Conservation (phyloP, 2,888 invertebrate species). For the Ctenicera cuprea region DNA sequence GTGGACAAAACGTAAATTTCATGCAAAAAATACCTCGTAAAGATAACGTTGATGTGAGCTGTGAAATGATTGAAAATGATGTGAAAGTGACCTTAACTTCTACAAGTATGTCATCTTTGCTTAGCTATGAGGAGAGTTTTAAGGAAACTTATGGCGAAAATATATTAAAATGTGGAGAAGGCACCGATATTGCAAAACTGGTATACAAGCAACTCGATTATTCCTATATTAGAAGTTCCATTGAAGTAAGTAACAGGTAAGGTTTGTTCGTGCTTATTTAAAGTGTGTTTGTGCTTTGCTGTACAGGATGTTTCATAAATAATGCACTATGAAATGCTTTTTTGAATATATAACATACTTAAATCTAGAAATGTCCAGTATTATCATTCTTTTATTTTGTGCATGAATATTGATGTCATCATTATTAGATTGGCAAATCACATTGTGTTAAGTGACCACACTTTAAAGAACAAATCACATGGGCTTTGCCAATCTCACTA, state of each 20-base stretch:
- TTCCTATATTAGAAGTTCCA: conserved; percentile 27
- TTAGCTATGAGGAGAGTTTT: conserved; percentile 20
- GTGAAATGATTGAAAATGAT: background rate
- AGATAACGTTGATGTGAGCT: conserved; percentile 24
- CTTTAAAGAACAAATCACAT: too few relatives aligned
- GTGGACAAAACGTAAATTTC: background rate
- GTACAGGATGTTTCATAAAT: too few relatives aligned
- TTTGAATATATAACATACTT: too few relatives aligned
- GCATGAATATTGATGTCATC: too few relatives aligned
- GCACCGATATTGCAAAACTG: conserved; percentile 2
- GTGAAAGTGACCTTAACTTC: conserved; percentile 14
- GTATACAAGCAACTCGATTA: conserved; percentile 23
- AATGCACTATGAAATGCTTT: too few relatives aligned
- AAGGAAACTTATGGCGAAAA: background rate
- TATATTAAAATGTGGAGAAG: background rate
- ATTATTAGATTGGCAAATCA: too few relatives aligned
- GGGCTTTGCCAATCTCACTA: too few relatives aligned
- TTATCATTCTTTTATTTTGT: too few relatives aligned
- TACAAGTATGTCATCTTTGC: conserved; percentile 16
- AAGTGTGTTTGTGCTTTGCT: too few relatives aligned
- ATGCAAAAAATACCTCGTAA: background rate
- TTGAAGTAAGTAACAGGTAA: conserved; percentile 48
- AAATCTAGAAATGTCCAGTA: too few relatives aligned
- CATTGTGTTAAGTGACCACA: too few relatives aligned
- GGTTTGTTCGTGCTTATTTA: conserved; percentile 7